Evolutionary conservation across 2,797 vertebrate genomes (phyloP).

Genomic region (Amblyraja radiata): DNA sequence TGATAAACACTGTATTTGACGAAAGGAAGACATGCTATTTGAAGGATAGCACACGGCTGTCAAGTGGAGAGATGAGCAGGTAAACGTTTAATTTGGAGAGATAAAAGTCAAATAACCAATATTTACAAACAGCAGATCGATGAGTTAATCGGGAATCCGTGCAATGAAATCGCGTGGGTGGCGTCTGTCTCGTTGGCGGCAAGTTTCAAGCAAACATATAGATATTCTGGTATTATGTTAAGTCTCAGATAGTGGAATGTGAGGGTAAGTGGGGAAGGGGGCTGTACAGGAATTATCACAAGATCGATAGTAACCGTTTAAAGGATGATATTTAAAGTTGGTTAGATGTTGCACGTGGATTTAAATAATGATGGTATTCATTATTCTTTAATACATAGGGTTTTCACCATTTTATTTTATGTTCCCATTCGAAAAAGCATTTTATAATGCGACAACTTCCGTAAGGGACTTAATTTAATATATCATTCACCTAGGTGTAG

Average conservation of each 20-base stretch:
- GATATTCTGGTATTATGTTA: slow-evolving; percentile 47
- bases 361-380: neutral
- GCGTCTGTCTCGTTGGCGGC: slow-evolving; percentile 56
- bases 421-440: neutral
- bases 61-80: neutral
- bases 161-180: slow-evolving; percentile 44
- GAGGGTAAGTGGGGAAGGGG: slow-evolving; percentile 44
- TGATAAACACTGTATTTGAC: neutral
- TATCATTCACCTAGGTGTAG: neutral
- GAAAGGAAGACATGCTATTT: neutral
- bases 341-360: slow-evolving; percentile 35
- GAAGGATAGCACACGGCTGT: neutral
- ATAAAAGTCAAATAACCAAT: slow-evolving; percentile 57
- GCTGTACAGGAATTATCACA: slow-evolving; percentile 44
- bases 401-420: neutral
- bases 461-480: too few relatives aligned
- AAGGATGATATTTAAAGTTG: slow-evolving; percentile 40
- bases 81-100: slow-evolving; percentile 51
- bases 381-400: neutral
- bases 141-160: slow-evolving; percentile 64
- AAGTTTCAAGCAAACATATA: slow-evolving; percentile 51
- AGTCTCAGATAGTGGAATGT: slow-evolving; percentile 53
- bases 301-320: slow-evolving; percentile 43
- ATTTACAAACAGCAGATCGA: slow-evolving; percentile 66
- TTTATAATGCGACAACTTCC: neutral